Evolutionary conservation across 2,888 invertebrate genomes (phyloP), one percentile per base, ranked within the genome.

Genomic region (Xylocampa areola): DNA sequence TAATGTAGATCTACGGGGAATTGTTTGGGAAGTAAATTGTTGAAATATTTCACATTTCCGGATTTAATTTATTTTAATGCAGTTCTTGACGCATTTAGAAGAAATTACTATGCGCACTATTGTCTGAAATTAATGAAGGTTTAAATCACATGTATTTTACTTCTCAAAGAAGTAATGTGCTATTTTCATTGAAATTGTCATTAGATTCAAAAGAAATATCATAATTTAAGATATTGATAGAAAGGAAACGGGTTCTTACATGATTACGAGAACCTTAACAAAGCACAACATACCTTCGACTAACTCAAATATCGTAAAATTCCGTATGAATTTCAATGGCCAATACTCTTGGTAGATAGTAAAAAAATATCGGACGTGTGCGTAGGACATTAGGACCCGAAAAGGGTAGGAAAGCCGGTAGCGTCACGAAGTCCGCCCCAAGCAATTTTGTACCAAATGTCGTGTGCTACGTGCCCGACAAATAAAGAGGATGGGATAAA

Each of bases 371-470:
- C 80, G 87, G 81, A 87, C 89, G 89, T 86, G 90, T 85, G 83
- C 82, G 85, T 84, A 85, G 84, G 84, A 83, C 90, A 89, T 90
- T 90, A 90, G 85, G 79, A n/a, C 81, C 75, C 84, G 81, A 86
- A 86, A 87, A 87, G 88, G 87, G 86, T 86, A 84, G 76, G 79
- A 81, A 81, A 82, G 77, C 71, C 68, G 77, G 81, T 75, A 84
- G 77, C 84, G 90, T 89, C 92, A 91, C 91, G 90, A 88, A 89
- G 87, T 86, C 87, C 82, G 87, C 92, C 88, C 84, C 79, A 90
- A 90, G 92, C 93, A 94, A 94, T 94, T 94, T 92, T 85, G 89
- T 91, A 88, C 89, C 93, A 91, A 93, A 92, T 92, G 92, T 93
- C 92, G 89, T 86, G 86, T 72, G 79, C 81, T 90, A 94, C 93